Evolutionary conservation across 2,888 invertebrate genomes (phyloP), one percentile per base, ranked within the genome.

Genomic region (Acrocera orbiculus): DNA sequence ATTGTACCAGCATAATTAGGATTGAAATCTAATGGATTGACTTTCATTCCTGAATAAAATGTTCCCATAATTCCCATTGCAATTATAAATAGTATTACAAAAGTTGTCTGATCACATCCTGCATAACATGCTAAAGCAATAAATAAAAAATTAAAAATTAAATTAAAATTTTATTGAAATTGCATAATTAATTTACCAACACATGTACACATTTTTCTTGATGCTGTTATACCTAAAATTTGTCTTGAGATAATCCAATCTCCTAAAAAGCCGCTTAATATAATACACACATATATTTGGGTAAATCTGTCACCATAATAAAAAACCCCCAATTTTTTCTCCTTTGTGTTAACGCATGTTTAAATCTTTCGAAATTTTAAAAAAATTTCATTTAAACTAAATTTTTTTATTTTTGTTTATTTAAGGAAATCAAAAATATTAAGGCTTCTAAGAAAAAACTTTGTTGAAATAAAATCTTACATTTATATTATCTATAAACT

Each of bases 61-160:
- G 72, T 69, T 1, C 75, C 75, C 74, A 75, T 75, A 5, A 72
- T 56, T 8, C 72, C 74, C 74, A 76, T 76, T 32, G 73, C 69
- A 2, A 72, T 62, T 5, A 73, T 73, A 48, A 76, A 73, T 3
- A 76, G 58, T 9, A 64, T 56, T 2, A 76, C 70, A 2, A 73
- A 74, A 1, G 66, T 48, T 2, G 62, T 52, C 11, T 69, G 62
- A 54, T 76, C 64, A 49, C 75, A 76, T 26, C 73, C 74, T 11
- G 74, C 72, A 51, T 76, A 76, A 0, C 76, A 73, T 0, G 76
- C 76, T 16, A 67, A 61, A 34, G 76, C 67, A 54, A 77, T 70
- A n/a, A n/a, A n/a, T n/a, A n/a, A n/a, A n/a, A n/a, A n/a, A n/a
- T n/a, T n/a, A n/a, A n/a, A n/a, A n/a, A n/a, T n/a, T n/a, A n/a